phyloP scores from a whole-genome alignment of 2,888 invertebrate genomes.

The Dynastes hyllus region DNA sequence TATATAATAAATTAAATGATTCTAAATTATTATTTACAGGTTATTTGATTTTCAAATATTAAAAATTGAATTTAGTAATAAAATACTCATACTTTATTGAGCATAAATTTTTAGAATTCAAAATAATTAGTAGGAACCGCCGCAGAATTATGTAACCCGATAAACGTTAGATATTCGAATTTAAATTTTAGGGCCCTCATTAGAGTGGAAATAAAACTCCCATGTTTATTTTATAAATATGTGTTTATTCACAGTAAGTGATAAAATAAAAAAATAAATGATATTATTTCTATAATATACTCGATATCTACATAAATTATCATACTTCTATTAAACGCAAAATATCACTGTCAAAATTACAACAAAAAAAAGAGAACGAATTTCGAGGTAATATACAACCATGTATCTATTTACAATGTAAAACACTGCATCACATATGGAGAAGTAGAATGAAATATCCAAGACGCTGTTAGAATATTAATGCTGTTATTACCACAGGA shows the following conservation, averaged over 20 bases:
- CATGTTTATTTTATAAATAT: not conserved
- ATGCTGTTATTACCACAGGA: not conserved
- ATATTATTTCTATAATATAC: not conserved
- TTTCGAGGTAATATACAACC: not conserved
- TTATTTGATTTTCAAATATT: no score
- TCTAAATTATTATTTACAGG: no score
- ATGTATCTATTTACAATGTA: not conserved
- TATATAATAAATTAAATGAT: no score
- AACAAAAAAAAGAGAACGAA: not conserved
- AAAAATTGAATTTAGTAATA: no score
- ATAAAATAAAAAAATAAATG: slow-evolving; percentile 14
- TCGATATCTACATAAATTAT: not conserved
- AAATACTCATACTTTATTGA: no score
- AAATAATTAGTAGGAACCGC: no score
- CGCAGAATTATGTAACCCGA: no score
- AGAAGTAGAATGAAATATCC: not conserved
- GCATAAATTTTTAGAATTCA: no score
- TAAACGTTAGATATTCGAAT: no score
- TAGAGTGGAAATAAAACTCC: not conserved
- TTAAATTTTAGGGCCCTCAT: no score
- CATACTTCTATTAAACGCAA: slow-evolving; percentile 2
- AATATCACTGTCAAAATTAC: not conserved
- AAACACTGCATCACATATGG: slow-evolving; percentile 7
- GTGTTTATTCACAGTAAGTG: slow-evolving; percentile 11
- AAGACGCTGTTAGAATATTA: not conserved